Percentiles rank a stretch among this genome's conserved stretches.
Evolutionary conservation across 2,113 vertebrate species (phyloP).

Genomic region (Balaeniceps rex): DNA sequence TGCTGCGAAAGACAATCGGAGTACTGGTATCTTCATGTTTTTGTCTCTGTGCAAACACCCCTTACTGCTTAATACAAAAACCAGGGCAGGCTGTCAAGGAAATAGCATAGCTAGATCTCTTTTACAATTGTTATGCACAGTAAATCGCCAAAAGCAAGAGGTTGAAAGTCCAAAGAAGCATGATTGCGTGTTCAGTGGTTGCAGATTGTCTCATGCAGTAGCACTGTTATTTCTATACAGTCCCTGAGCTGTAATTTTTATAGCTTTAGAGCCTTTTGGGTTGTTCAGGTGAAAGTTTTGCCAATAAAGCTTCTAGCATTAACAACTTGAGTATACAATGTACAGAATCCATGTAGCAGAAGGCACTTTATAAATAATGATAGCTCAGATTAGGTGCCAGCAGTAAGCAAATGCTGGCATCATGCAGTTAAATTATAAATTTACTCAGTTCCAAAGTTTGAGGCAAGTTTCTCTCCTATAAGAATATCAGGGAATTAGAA

Average conservation of each 20-base stretch:
- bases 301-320: background rate
- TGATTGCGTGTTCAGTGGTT: background rate
- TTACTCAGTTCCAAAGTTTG: background rate
- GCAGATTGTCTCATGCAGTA: background rate
- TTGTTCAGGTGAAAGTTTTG: background rate
- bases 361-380: background rate
- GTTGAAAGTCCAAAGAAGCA: background rate
- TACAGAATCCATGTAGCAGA: background rate
- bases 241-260: background rate
- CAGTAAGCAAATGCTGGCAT: background rate
- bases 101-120: background rate
- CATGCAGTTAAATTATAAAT: background rate
- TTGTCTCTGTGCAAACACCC: background rate
- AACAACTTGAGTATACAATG: rapidly evolving
- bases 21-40: background rate
- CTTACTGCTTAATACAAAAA: background rate
- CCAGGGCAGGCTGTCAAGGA: background rate
- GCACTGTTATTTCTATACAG: background rate
- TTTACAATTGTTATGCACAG: no score
- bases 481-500: background rate
- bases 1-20: background rate
- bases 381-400: background rate
- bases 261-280: background rate
- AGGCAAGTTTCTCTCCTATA: background rate
- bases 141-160: no score